Base-by-base conservation (phyloP, 2,888 invertebrate genomes). In the Nomada fabriciana region DNA sequence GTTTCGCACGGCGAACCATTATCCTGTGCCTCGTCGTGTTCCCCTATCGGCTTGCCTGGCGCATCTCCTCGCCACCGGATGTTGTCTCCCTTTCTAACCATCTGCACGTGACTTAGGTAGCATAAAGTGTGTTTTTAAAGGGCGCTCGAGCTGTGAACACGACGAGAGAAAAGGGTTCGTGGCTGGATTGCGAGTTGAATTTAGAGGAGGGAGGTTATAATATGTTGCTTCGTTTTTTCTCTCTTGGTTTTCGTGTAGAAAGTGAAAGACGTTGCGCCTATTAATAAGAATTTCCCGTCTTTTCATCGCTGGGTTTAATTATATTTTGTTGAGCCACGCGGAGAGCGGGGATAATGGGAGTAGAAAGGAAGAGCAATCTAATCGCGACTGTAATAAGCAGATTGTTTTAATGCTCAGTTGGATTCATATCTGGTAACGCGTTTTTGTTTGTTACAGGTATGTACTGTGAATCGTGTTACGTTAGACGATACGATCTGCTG, bases 21-120 rank as follows among this genome's bases (percentile, higher is more conserved):
- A 78, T 76, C 67, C 68, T 63, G 78, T 68, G 69, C 68, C 68
- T 13, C 57, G 72, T 29, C 70, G 73, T 73, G 64, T 70, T 63
- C n/a, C 53, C 55, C 61, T 60, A 77, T 80, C 69, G 47, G 20
- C 53, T 47, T 55, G 61, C 52, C 52, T 43, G 9, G 69, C 29
- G 65, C 29, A 64, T 80, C 70, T 71, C 69, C 53, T 20, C 67
- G 71, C 67, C 85, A 71, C 85, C 82, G 85, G 75, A 87, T 81
- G 67, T 78, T 65, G 52, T 25, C 68, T 72, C 57, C 64, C 84
- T 84, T 60, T 47, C 43, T 65, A 69, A 65, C 72, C 65, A 15
- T 13, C 52, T 53, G 83, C 77, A 52, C 86, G 73, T 72, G 86
- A 76, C 82, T 67, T 76, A 70, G 72, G 25, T 67, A 23, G 60